A percentile compares a stretch with the other conserved stretches of the same genome.
Evolutionary conservation across 2,888 invertebrate species (phyloP).

Genomic region (Phragmatobia fuliginosa): DNA sequence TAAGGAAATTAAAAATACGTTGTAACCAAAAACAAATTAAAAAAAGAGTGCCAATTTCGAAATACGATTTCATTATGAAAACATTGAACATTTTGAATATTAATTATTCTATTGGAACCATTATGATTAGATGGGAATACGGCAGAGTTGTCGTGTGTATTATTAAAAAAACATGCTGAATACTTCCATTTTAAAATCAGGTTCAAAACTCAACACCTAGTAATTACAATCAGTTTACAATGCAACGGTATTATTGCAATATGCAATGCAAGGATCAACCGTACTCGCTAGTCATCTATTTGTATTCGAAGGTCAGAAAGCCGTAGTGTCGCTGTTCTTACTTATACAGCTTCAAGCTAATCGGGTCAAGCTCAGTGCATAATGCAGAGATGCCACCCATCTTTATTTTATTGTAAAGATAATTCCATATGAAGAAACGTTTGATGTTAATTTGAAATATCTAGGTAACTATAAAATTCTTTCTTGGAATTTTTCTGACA

Average conservation of each 20-base stretch:
- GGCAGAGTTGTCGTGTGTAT: no score
- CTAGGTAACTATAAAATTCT: no score
- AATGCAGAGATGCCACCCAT: constrained; percentile 35
- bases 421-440: constrained; percentile 21
- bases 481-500: no score
- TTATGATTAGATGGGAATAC: background rate
- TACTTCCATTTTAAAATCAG: no score
- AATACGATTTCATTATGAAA: background rate
- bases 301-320: constrained; percentile 55
- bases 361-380: constrained; percentile 62
- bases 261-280: constrained; percentile 16
- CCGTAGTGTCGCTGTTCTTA: constrained; percentile 47
- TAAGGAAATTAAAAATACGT: background rate
- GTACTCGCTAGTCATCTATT: constrained; percentile 29
- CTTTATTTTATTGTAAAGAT: constrained; percentile 21
- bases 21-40: background rate
- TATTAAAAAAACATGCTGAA: no score
- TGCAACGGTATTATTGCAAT: constrained; percentile 6
- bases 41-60: background rate
- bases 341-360: constrained; percentile 63
- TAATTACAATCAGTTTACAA: constrained; percentile 11
- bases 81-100: no score
- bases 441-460: background rate
- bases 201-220: background rate
- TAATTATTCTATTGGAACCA: background rate